These are phyloP conservation scores for Circaetus cinerascens DNA, from an alignment of 2,113 vertebrate genomes.

Conservation along the genomic window DNA sequence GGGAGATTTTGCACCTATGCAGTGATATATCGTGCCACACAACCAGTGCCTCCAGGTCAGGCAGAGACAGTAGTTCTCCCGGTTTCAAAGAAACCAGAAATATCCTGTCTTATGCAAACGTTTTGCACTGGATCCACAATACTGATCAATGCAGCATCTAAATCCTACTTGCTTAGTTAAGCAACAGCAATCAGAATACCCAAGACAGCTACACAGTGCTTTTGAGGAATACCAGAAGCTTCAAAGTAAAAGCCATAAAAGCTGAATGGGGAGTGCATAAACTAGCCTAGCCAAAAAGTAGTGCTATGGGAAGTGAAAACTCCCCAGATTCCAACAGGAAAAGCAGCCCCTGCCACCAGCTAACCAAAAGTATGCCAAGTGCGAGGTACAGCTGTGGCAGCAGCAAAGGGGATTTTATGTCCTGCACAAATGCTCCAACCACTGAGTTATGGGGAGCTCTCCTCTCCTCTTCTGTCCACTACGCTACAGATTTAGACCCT, in stretches of 20 bases:
- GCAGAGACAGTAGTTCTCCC: background rate
- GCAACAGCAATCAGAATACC: background rate
- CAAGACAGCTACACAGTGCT: background rate
- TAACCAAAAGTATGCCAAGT: background rate
- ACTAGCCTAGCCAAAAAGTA: background rate
- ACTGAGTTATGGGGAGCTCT: background rate
- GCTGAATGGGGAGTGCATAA: background rate
- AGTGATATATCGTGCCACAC: accelerated
- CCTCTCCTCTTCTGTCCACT: background rate
- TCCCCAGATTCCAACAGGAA: background rate
- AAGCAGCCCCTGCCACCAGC: background rate
- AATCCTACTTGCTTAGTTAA: background rate
- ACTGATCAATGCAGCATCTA: background rate
- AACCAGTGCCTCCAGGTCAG: background rate
- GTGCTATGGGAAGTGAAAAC: background rate
- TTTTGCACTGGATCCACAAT: background rate
- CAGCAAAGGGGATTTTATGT: background rate
- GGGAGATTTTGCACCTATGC: background rate
- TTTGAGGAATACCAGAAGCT: background rate
- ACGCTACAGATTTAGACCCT: background rate
- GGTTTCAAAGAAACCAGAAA: background rate
- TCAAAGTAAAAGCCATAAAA: background rate
- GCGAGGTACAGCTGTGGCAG: background rate
- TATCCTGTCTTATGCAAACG: background rate
- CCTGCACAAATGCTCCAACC: background rate